Conservation (phyloP, 2,797 vertebrate genomes). For the Gadopsis bispinosus region DNA sequence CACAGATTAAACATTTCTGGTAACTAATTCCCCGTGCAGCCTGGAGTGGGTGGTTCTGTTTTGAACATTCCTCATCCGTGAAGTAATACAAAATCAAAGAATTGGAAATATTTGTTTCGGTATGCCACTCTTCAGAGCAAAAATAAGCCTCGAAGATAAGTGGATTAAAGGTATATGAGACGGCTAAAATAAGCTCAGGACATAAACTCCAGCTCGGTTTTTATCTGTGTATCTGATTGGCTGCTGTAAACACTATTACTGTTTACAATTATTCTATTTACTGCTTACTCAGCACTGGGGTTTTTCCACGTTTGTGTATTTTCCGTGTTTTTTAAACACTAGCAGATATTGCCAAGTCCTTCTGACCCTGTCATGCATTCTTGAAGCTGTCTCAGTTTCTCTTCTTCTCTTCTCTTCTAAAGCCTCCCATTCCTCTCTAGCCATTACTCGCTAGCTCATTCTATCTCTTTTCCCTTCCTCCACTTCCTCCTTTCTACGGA, state of each 20-base stretch:
- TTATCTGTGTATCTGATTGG: conserved; percentile 48
- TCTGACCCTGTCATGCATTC: conserved; percentile 56
- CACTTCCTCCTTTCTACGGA: too few relatives aligned
- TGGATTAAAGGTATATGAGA: conserved; percentile 20
- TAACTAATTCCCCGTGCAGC: conserved; percentile 29
- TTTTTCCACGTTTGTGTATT: conserved; percentile 48
- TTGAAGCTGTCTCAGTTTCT: conserved; percentile 27
- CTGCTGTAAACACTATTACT: conserved; percentile 57
- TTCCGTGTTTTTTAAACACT: conserved; percentile 54
- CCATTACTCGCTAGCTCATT: too few relatives aligned
- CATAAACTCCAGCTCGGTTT: conserved; percentile 29
- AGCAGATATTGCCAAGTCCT: conserved; percentile 39
- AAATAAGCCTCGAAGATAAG: conserved; percentile 7
- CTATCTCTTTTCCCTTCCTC: too few relatives aligned
- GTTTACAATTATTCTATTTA: too few relatives aligned
- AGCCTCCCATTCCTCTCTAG: not conserved
- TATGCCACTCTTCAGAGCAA: not conserved
- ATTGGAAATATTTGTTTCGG: conserved; percentile 36
- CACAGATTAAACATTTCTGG: conserved; percentile 38
- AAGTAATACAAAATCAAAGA: conserved; percentile 40
- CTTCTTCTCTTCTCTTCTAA: conserved; percentile 11
- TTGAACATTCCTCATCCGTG: conserved; percentile 42
- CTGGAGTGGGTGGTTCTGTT: conserved; percentile 42
- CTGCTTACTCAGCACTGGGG: conserved; percentile 60
- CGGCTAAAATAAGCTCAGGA: conserved; percentile 27